phyloP scores from a whole-genome alignment of 2,888 invertebrate species.

The Glaucopsyche alexis region DNA sequence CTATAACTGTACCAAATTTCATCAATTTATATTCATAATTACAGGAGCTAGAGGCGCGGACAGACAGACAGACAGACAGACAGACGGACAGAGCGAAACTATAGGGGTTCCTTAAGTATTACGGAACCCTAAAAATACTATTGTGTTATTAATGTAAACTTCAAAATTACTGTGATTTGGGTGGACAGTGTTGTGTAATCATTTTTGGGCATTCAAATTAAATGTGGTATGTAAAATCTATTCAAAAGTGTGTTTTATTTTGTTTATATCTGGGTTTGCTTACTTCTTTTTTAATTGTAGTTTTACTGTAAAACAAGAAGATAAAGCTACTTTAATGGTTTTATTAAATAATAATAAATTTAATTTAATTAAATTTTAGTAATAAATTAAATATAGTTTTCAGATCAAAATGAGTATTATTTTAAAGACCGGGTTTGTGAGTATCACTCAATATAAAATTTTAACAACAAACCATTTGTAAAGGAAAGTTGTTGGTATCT shows the following conservation, averaged over 20 bases:
- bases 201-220: constrained; percentile 19
- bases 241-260: constrained; percentile 24
- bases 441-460: constrained; percentile 4
- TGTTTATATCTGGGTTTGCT: constrained; percentile 16
- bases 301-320: constrained; percentile 25
- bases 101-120: too few species aligned
- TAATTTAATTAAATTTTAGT: too few species aligned
- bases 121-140: too few species aligned
- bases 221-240: constrained; percentile 17
- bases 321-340: too few species aligned
- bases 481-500: constrained; percentile 1
- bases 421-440: neutral
- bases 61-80: too few species aligned
- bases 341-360: constrained; percentile 3
- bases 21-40: too few species aligned
- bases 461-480: neutral
- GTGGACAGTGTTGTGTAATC: constrained; percentile 19
- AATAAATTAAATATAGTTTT: too few species aligned
- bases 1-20: too few species aligned
- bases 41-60: too few species aligned
- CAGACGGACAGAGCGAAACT: too few species aligned
- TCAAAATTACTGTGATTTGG: too few species aligned
- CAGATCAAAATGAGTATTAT: neutral
- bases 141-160: too few species aligned
- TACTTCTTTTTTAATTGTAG: constrained; percentile 19